phyloP scores from a whole-genome alignment of 92 coral and sea anemone genomes.

The Siderastrea siderea region DNA sequence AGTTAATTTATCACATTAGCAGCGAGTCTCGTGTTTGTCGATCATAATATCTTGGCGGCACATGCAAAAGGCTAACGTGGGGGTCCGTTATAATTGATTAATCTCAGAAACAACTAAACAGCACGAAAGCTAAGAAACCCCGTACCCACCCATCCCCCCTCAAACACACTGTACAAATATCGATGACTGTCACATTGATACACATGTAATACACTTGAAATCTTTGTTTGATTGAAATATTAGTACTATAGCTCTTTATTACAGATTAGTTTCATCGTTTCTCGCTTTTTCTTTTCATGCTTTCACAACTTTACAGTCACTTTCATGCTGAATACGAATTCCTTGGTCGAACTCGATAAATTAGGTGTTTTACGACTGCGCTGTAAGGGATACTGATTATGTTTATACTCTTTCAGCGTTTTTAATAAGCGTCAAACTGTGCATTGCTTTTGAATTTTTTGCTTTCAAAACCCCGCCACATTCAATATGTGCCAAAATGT shows the following conservation, averaged over 20 bases:
- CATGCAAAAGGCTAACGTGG: neutral
- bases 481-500: neutral
- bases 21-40: too few species aligned
- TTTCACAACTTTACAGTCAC: too few species aligned
- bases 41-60: constrained; percentile 1
- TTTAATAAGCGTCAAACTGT: neutral
- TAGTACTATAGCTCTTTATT: neutral
- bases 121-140: neutral
- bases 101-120: neutral
- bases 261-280: neutral
- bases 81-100: neutral
- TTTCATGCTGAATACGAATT: too few species aligned
- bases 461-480: neutral
- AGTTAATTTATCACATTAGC: too few species aligned
- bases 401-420: too few species aligned
- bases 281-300: neutral
- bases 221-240: constrained; percentile 10
- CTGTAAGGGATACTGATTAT: too few species aligned
- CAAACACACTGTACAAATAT: neutral
- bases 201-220: neutral
- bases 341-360: neutral
- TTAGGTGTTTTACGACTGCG: neutral
- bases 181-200: neutral
- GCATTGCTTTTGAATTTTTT: neutral
- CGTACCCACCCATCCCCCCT: neutral